Evolutionary conservation across 2,797 vertebrate species (phyloP).

Genomic region (Cetoscarus ocellatus): DNA sequence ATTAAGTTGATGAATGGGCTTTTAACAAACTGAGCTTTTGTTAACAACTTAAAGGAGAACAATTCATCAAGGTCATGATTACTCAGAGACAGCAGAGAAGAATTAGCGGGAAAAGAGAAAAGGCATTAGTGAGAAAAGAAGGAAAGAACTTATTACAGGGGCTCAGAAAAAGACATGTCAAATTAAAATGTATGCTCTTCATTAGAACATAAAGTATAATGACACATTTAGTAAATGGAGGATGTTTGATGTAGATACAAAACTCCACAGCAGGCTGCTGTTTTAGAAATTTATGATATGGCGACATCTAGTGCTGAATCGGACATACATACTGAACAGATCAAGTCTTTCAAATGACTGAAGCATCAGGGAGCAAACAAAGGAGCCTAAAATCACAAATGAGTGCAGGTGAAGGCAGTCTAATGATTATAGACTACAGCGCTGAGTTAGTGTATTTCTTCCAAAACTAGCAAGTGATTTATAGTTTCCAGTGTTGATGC

Average conservation of each 20-base stretch:
- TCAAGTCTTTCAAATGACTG: neutral
- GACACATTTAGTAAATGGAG: slow-evolving; percentile 11
- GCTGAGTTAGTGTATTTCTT: no score
- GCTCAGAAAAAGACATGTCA: slow-evolving; percentile 16
- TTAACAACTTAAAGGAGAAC: slow-evolving; percentile 66
- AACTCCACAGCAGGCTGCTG: slow-evolving; percentile 15
- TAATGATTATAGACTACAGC: no score
- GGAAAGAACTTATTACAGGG: slow-evolving; percentile 21
- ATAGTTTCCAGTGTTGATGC: no score
- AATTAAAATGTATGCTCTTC: slow-evolving; percentile 20
- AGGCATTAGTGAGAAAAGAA: slow-evolving; percentile 23
- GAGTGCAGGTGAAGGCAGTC: no score
- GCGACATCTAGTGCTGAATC: slow-evolving; percentile 51
- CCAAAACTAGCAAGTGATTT: no score
- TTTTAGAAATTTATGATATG: slow-evolving; percentile 34
- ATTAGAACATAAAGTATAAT: slow-evolving; percentile 8
- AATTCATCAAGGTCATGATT: slow-evolving; percentile 71
- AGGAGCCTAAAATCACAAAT: no score
- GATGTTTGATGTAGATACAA: slow-evolving; percentile 12
- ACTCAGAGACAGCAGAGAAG: slow-evolving; percentile 47
- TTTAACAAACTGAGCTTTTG: slow-evolving; percentile 72
- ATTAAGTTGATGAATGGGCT: slow-evolving; percentile 74
- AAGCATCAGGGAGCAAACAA: no score
- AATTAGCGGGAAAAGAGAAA: slow-evolving; percentile 31
- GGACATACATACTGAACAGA: neutral